phyloP scores from a whole-genome alignment of 2,888 invertebrate genomes.

The Protodeltote pygarga region DNA sequence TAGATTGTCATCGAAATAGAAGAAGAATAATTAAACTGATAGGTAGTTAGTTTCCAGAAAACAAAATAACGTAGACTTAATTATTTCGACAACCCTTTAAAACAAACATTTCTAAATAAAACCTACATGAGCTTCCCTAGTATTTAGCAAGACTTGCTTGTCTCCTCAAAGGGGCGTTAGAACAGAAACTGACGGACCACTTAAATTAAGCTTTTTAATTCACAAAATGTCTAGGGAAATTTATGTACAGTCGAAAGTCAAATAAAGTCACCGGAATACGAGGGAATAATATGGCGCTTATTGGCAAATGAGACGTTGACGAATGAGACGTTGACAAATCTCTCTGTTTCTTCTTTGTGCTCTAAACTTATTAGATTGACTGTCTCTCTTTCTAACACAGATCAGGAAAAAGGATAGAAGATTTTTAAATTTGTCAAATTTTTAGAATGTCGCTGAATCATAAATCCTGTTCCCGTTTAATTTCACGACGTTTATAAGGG shows the following conservation, averaged over 20 bases:
- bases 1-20: too few species aligned
- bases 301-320: not conserved
- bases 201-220: constrained; percentile 55
- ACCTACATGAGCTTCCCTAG: constrained; percentile 20
- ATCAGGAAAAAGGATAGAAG: too few species aligned
- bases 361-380: too few species aligned
- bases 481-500: too few species aligned
- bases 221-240: constrained; percentile 51
- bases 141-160: constrained; percentile 11
- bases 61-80: too few species aligned
- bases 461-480: too few species aligned
- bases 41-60: too few species aligned
- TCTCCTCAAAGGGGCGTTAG: constrained; percentile 35
- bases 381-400: too few species aligned
- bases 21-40: too few species aligned
- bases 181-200: constrained; percentile 45
- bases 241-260: constrained; percentile 47
- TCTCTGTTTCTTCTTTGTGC: not conserved
- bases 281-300: constrained; percentile 38
- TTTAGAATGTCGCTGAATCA: too few species aligned
- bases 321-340: too few species aligned
- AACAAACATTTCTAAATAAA: constrained; percentile 23
- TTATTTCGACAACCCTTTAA: constrained; percentile 3
- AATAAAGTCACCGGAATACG: constrained; percentile 42
- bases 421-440: too few species aligned